A percentile compares a stretch with the other conserved stretches of the same genome.
Evolutionary conservation across 2,888 invertebrate species (phyloP).

Genomic region (Megaustenia siamemsis): DNA sequence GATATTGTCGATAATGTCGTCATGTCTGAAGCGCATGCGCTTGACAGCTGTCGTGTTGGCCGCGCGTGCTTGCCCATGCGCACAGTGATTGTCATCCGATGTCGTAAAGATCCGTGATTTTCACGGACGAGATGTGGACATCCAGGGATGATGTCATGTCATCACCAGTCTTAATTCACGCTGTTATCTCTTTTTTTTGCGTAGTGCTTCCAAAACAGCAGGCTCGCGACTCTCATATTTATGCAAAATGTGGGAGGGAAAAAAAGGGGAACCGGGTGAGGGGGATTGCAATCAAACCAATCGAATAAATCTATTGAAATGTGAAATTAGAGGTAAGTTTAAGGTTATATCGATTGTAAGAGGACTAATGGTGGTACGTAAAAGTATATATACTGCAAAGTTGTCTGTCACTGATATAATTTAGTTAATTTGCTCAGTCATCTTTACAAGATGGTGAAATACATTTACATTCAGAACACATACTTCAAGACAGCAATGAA

Average conservation of each 20-base stretch:
- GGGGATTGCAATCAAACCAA: background rate
- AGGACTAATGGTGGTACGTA: too few relatives aligned
- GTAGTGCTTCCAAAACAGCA: too few relatives aligned
- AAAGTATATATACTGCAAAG: too few relatives aligned
- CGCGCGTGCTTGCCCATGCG: slow-evolving; percentile 33
- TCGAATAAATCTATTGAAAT: too few relatives aligned
- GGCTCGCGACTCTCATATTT: background rate
- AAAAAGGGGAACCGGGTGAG: background rate
- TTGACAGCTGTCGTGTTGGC: slow-evolving; percentile 25
- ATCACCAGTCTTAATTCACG: background rate
- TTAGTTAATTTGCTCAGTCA: too few relatives aligned
- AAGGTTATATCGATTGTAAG: too few relatives aligned
- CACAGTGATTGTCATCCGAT: background rate
- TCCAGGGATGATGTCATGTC: background rate
- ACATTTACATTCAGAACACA: too few relatives aligned
- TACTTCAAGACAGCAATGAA: too few relatives aligned
- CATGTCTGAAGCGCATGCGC: slow-evolving; percentile 25
- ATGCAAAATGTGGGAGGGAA: background rate
- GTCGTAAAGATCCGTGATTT: background rate
- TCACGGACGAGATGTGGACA: background rate
- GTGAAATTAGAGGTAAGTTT: too few relatives aligned
- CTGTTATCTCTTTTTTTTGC: too few relatives aligned
- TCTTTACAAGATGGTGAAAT: too few relatives aligned
- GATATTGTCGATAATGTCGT: slow-evolving; percentile 1
- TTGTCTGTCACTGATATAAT: too few relatives aligned